These are phyloP conservation scores for Sakesphorus luctuosus DNA, from an alignment of 2,113 vertebrate genomes.

Conservation along the genomic window DNA sequence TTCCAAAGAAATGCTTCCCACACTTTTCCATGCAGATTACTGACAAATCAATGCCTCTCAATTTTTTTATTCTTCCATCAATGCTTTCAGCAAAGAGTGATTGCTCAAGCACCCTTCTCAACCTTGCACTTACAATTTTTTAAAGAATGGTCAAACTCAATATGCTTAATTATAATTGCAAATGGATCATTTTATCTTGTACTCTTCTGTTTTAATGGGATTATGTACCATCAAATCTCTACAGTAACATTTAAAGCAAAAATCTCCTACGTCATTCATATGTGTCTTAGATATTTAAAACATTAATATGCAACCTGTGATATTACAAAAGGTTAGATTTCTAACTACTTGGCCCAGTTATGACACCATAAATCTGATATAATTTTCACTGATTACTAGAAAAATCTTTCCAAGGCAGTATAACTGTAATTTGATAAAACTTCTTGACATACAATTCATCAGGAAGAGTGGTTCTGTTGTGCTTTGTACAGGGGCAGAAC, in stretches of 20 bases:
- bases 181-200: slow-evolving; percentile 17
- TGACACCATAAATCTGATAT: not conserved
- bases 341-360: not conserved
- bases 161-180: slow-evolving; percentile 41
- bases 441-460: not conserved
- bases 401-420: not conserved
- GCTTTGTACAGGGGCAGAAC: not conserved
- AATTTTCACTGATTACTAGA: not conserved
- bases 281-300: slow-evolving; percentile 2
- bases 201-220: slow-evolving; percentile 46
- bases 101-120: slow-evolving; percentile 14
- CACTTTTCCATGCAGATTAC: not conserved
- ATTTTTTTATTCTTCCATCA: slow-evolving; percentile 42
- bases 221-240: not conserved
- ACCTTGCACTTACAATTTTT: slow-evolving; percentile 27
- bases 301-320: slow-evolving; percentile 27
- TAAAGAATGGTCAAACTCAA: slow-evolving; percentile 24
- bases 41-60: not conserved
- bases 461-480: not conserved
- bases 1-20: not conserved
- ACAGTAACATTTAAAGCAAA: slow-evolving; percentile 40
- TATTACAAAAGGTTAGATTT: slow-evolving; percentile 22
- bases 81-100: slow-evolving; percentile 44
- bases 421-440: not conserved
- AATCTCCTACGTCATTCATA: not conserved